phyloP scores from a whole-genome alignment of 2,113 vertebrate species.

The Columbina picui region DNA sequence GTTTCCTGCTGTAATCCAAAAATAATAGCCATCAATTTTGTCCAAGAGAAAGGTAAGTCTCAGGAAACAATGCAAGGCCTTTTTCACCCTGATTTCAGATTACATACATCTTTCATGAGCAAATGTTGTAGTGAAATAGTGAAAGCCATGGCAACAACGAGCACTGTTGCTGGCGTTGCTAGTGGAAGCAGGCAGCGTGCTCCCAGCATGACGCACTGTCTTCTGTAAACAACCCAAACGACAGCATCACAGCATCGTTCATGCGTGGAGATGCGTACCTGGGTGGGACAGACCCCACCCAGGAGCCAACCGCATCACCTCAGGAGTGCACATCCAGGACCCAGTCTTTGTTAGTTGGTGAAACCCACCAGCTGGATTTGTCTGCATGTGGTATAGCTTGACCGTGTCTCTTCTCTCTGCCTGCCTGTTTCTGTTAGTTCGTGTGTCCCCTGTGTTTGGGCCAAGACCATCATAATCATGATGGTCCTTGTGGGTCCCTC shows the following conservation, averaged over 20 bases:
- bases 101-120: background rate
- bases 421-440: accelerated
- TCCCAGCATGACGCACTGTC: background rate
- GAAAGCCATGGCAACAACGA: slow-evolving; percentile 24
- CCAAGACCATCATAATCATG: too few species aligned
- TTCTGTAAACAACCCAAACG: background rate
- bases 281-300: background rate
- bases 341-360: background rate
- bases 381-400: accelerated
- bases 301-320: accelerated
- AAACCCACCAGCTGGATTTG: too few species aligned
- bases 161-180: background rate
- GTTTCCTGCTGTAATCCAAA: slow-evolving; percentile 21
- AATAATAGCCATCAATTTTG: background rate
- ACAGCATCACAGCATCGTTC: background rate
- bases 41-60: slow-evolving; percentile 12
- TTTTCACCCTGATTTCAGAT: background rate
- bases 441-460: accelerated
- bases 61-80: background rate
- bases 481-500: too few species aligned
- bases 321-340: background rate
- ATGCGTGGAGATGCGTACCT: accelerated
- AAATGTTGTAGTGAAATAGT: background rate
- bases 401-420: accelerated
- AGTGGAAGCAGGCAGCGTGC: background rate